Evolutionary conservation across 2,113 vertebrate genomes (phyloP).

Genomic region (Oryzias woworae): DNA sequence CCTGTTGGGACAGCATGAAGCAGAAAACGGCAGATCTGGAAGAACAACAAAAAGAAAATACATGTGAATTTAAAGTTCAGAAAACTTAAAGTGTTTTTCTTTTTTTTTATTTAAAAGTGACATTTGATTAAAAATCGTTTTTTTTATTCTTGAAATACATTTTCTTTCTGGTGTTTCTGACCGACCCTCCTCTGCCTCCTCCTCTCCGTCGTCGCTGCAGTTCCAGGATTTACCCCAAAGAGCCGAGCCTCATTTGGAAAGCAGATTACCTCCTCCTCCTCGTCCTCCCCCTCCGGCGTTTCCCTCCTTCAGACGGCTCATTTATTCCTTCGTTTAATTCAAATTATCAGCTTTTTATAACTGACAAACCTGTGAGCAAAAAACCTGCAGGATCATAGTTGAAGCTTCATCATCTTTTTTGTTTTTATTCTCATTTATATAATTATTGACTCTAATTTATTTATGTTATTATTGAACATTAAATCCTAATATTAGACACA

Average conservation of each 20-base stretch:
- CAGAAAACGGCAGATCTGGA: too few relatives aligned
- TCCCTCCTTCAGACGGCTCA: not conserved
- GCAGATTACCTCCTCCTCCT: slow-evolving; percentile 20
- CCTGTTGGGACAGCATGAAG: too few relatives aligned
- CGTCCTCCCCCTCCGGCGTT: not conserved
- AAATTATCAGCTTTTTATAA: slow-evolving; percentile 17
- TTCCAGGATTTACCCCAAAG: slow-evolving; percentile 19
- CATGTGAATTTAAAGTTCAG: too few relatives aligned
- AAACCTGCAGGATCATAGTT: not conserved
- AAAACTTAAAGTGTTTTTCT: too few relatives aligned
- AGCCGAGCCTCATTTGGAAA: slow-evolving; percentile 35
- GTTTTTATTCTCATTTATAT: not conserved
- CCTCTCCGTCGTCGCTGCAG: not conserved
- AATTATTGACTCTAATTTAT: too few relatives aligned
- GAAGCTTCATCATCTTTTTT: not conserved
- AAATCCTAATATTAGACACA: too few relatives aligned
- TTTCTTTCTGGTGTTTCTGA: too few relatives aligned
- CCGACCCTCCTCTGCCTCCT: not conserved
- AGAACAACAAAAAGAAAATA: too few relatives aligned
- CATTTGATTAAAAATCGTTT: too few relatives aligned
- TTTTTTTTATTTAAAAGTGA: too few relatives aligned
- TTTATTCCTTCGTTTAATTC: slow-evolving; percentile 17
- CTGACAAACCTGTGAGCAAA: not conserved
- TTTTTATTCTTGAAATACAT: too few relatives aligned
- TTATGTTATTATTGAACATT: too few relatives aligned